Percentiles rank a stretch among this genome's conserved stretches.
Evolutionary conservation across 2,888 invertebrate genomes (phyloP).

Genomic region (Tethea ocularis): DNA sequence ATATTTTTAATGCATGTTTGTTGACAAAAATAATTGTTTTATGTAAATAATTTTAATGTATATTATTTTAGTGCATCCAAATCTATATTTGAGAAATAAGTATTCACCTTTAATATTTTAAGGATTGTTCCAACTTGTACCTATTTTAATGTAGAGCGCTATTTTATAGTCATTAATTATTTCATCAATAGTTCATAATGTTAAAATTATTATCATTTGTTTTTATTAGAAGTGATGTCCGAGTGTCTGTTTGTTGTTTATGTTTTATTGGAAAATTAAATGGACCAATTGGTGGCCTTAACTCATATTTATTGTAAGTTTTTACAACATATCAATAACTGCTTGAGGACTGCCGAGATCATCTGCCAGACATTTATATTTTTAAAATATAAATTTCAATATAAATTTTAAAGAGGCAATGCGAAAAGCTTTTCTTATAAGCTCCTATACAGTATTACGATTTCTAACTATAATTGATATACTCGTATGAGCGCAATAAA

Average conservation of each 20-base stretch:
- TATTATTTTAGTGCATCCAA: constrained; percentile 48
- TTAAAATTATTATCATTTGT: constrained; percentile 33
- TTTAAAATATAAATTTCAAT: too few relatives aligned
- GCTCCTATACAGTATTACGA: too few relatives aligned
- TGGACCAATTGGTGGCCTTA: constrained; percentile 48
- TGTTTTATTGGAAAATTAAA: constrained; percentile 34
- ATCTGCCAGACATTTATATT: not conserved
- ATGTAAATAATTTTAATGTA: constrained; percentile 40
- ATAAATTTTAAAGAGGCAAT: too few relatives aligned
- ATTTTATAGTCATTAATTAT: not conserved
- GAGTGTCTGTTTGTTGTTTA: not conserved
- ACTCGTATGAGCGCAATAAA: too few relatives aligned
- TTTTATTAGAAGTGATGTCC: constrained; percentile 18
- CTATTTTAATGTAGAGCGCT: constrained; percentile 17
- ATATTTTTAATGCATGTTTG: constrained; percentile 38
- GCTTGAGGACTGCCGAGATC: constrained; percentile 9
- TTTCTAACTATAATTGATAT: not conserved
- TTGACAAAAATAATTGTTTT: constrained; percentile 38
- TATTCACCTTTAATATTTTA: constrained; percentile 37
- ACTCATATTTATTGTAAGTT: constrained; percentile 25
- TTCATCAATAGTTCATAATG: constrained; percentile 12
- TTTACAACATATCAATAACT: constrained; percentile 43
- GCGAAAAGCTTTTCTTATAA: too few relatives aligned
- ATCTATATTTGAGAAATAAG: constrained; percentile 25
- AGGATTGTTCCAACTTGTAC: constrained; percentile 50